phyloP scores from a whole-genome alignment of 2,797 vertebrate genomes.

The Tragelaphus eurycerus region DNA sequence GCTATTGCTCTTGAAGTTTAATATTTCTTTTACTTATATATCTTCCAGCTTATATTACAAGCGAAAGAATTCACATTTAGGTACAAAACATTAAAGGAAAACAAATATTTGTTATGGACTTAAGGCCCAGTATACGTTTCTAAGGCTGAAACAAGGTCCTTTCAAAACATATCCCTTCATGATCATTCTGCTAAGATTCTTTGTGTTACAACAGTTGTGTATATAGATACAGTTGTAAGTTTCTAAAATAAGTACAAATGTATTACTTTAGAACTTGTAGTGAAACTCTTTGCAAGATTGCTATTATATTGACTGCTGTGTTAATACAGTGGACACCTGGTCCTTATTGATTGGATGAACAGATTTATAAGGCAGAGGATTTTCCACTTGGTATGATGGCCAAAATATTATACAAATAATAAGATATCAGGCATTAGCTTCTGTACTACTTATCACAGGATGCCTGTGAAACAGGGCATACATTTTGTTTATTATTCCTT shows the following conservation, averaged over 20 bases:
- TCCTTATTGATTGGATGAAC: background rate
- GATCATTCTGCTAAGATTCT: background rate
- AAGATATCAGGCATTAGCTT: background rate
- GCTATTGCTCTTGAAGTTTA: background rate
- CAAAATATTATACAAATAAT: background rate
- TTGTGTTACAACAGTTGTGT: background rate
- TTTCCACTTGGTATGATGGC: background rate
- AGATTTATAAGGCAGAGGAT: background rate
- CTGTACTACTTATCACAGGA: background rate
- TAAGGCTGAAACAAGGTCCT: background rate
- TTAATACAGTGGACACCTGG: background rate
- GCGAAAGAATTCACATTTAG: background rate
- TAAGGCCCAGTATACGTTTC: background rate
- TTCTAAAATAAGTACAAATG: background rate
- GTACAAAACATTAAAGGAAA: background rate
- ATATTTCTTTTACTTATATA: background rate
- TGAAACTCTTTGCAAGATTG: background rate
- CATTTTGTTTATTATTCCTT: background rate
- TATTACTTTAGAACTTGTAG: background rate
- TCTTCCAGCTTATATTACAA: background rate
- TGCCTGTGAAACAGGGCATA: background rate
- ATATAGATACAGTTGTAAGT: background rate
- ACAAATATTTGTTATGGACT: background rate
- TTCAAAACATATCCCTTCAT: background rate
- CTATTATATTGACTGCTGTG: background rate